These are phyloP conservation scores for Drosophila tristis DNA, from an alignment of 1,140 invertebrate genomes.

Conservation along the genomic window DNA sequence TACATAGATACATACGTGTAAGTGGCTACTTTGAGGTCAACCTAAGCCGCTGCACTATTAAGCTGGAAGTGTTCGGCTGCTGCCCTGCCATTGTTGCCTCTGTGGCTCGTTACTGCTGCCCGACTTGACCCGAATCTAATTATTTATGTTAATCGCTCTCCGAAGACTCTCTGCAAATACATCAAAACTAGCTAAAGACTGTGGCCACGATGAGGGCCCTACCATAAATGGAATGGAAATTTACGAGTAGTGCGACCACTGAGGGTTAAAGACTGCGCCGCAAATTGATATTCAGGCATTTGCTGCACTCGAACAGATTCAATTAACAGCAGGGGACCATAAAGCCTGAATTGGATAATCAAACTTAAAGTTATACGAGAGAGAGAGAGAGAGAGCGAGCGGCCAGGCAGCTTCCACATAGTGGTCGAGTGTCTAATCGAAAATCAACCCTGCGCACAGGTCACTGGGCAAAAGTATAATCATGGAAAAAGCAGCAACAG, in stretches of 20 bases:
- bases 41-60: conserved; percentile 55
- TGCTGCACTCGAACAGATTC: conserved; percentile 28
- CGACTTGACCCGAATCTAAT: conserved; percentile 69
- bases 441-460: conserved; percentile 51
- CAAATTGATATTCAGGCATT: conserved; percentile 14
- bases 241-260: not conserved
- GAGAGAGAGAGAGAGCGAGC: no score
- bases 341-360: not conserved
- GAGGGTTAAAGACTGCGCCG: not conserved
- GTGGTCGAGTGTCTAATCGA: conserved; percentile 62
- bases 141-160: conserved; percentile 82
- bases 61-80: conserved; percentile 36
- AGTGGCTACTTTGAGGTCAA: conserved; percentile 58
- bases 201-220: not conserved
- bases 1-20: not conserved
- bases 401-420: conserved; percentile 4
- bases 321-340: conserved; percentile 18
- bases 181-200: conserved; percentile 49
- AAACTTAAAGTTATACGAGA: conserved; percentile 17
- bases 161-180: conserved; percentile 49
- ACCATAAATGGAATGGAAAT: not conserved
- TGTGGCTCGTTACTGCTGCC: conserved; percentile 38
- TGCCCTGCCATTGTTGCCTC: conserved; percentile 11
- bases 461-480: conserved; percentile 59
- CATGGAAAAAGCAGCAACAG: conserved; percentile 10